Percentiles rank a stretch among this genome's conserved stretches.
Evolutionary conservation across 2,888 invertebrate genomes (phyloP).

Genomic region (Tillus elongatus): DNA sequence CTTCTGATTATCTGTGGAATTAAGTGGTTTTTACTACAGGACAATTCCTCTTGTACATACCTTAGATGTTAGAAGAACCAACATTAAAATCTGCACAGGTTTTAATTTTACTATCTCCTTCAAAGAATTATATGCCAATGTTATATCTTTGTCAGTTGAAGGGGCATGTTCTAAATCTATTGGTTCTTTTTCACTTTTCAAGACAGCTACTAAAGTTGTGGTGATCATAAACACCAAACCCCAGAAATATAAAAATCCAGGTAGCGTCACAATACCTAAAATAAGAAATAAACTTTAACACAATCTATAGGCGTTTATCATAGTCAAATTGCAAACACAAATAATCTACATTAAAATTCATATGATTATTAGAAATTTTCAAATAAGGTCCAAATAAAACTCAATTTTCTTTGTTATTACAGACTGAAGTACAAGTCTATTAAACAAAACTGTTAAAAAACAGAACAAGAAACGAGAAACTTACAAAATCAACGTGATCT

Average conservation of each 20-base stretch:
- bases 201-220: conserved; percentile 79
- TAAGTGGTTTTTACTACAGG: too few relatives aligned
- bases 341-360: too few relatives aligned
- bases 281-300: conserved; percentile 17
- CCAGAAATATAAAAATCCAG: conserved; percentile 91
- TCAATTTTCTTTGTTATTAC: too few relatives aligned
- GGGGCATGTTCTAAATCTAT: conserved; percentile 39
- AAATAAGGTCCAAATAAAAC: too few relatives aligned
- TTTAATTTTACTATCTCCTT: conserved; percentile 75
- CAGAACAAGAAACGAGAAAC: too few relatives aligned
- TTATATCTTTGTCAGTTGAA: conserved; percentile 44
- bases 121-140: conserved; percentile 73
- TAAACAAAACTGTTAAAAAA: too few relatives aligned
- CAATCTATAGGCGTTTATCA: too few relatives aligned
- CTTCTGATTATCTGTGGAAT: too few relatives aligned
- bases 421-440: too few relatives aligned
- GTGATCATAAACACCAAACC: conserved; percentile 82
- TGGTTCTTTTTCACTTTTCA: conserved; percentile 70
- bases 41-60: conserved; percentile 51
- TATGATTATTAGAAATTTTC: too few relatives aligned
- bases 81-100: conserved; percentile 66
- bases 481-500: too few relatives aligned
- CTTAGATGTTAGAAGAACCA: conserved; percentile 83
- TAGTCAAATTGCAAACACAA: too few relatives aligned
- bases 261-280: conserved; percentile 36